Evolutionary conservation across 2,797 vertebrate species (phyloP).

Genomic region (Setipinna tenuifilis): DNA sequence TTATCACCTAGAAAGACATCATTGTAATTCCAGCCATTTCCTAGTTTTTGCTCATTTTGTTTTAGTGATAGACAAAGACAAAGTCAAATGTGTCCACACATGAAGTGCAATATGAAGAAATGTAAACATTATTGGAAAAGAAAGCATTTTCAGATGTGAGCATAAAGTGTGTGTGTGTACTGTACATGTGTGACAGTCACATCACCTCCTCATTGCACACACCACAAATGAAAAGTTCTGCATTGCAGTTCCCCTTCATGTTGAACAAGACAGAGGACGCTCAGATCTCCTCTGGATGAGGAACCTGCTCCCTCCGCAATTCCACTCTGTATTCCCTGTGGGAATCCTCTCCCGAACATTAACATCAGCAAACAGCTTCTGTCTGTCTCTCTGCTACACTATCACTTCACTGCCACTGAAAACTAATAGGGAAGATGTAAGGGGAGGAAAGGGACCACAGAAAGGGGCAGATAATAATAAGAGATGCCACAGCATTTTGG

Average conservation of each 20-base stretch:
- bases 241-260: not conserved
- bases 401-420: too few species aligned
- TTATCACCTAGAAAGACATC: too few species aligned
- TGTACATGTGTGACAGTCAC: not conserved
- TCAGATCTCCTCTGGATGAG: not conserved
- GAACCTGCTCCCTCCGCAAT: not conserved
- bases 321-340: not conserved
- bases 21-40: too few species aligned
- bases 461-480: not conserved
- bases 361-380: not conserved
- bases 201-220: not conserved
- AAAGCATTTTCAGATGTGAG: too few species aligned
- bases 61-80: too few species aligned
- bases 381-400: not conserved
- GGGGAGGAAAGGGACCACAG: not conserved
- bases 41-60: too few species aligned
- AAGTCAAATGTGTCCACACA: too few species aligned
- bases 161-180: too few species aligned
- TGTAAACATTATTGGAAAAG: too few species aligned
- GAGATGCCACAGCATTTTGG: not conserved
- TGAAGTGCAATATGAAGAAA: too few species aligned
- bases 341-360: slow-evolving; percentile 4
- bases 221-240: not conserved
- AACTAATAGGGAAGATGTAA: too few species aligned
- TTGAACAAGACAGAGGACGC: not conserved